phyloP scores from a whole-genome alignment of 2,888 invertebrate species.

The Zeuzera pyrina region DNA sequence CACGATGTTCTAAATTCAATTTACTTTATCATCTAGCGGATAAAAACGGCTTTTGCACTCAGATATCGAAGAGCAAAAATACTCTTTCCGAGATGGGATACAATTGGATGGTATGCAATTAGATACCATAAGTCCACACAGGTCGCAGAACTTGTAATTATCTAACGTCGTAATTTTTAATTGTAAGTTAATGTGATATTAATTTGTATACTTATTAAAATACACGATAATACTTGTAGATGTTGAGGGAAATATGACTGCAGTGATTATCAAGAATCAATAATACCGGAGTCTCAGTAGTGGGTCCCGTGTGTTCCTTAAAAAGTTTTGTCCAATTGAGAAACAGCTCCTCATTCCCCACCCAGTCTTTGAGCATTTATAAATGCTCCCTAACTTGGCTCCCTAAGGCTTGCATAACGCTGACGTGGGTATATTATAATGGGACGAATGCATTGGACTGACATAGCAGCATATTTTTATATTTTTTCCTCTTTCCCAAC shows the following conservation, averaged over 20 bases:
- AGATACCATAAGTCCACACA: too few species aligned
- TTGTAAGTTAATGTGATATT: too few species aligned
- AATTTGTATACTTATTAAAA: too few species aligned
- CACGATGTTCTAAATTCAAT: too few species aligned
- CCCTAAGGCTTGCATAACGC: neutral
- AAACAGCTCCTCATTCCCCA: neutral
- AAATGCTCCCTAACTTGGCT: neutral
- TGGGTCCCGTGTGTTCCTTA: slow-evolving; percentile 1
- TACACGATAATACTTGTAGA: slow-evolving; percentile 3
- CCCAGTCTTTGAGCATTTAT: neutral
- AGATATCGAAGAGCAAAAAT: too few species aligned
- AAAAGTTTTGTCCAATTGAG: neutral
- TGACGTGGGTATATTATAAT: neutral
- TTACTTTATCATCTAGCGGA: too few species aligned
- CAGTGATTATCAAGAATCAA: slow-evolving; percentile 6
- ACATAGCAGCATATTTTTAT: neutral
- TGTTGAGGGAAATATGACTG: slow-evolving; percentile 4
- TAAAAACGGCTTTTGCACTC: too few species aligned
- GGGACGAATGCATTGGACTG: slow-evolving; percentile 1
- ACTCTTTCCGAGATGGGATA: too few species aligned
- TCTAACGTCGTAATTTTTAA: too few species aligned
- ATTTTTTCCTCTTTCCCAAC: slow-evolving; percentile 5
- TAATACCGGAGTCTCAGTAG: slow-evolving; percentile 5
- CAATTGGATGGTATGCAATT: too few species aligned
- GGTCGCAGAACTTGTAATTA: too few species aligned